Evolutionary conservation across 1,140 invertebrate genomes (phyloP), one percentile per base, ranked within the genome.

Genomic region (Plectus sambesii): DNA sequence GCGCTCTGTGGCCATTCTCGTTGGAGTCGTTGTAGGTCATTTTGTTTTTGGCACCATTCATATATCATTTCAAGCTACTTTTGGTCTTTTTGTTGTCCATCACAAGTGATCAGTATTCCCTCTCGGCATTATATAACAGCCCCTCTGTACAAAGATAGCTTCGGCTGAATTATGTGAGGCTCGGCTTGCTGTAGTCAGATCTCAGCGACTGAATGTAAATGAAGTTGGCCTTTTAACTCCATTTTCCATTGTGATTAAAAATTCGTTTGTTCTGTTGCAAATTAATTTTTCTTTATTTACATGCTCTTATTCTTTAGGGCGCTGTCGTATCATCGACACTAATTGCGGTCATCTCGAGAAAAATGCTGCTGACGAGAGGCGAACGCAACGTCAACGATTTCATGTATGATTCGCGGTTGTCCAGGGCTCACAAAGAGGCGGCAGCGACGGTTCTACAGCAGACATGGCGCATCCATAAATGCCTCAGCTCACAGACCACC

Each of bases 1-100:
- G 64, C 79, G 92, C 73, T 85, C 85, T 69, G 93, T 97, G 68
- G 89, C 90, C 65, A 90, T 98, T 67, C 87, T 84, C 71, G 93
- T 90, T 56, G 92, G 93, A 70, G 88, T 97, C 70, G 96, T 96
- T 88, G 93, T 96, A 82, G 87, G 81, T 54, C 24, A 15, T 15
- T 56, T 2, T 12, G 51, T 46, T 8, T 0, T 15, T 20, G 0
- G 44, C 33, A 43, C 6, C 33, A 49, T 29, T n/a, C 48, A 19
- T 9, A 9, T 49, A 22, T 9, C 12, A 12, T n/a, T n/a, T n/a
- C n/a, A n/a, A n/a, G n/a, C n/a, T n/a, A n/a, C n/a, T n/a, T n/a
- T n/a, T n/a, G n/a, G n/a, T n/a, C n/a, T n/a, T n/a, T n/a, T n/a
- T n/a, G n/a, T n/a, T n/a, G n/a, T n/a, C n/a, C n/a, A n/a, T n/a